phyloP scores from a whole-genome alignment of 2,113 vertebrate genomes.

The Gila orcuttii region DNA sequence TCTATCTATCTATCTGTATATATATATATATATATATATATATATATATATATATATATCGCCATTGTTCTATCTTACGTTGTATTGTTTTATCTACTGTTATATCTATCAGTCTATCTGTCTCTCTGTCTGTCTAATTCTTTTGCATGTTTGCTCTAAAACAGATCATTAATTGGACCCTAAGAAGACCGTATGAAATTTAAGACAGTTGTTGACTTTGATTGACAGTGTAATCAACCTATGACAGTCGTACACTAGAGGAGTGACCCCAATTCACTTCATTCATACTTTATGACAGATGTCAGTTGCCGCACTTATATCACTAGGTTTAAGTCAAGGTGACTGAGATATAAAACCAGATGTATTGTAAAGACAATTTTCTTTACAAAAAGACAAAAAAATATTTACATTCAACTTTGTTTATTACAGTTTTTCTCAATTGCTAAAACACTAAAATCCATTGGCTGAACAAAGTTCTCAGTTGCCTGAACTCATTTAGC shows the following conservation, averaged over 20 bases:
- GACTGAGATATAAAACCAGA: background rate
- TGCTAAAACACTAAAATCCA: too few relatives aligned
- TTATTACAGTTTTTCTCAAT: too few relatives aligned
- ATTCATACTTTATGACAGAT: slow-evolving; percentile 11
- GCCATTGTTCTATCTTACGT: too few relatives aligned
- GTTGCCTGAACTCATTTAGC: too few relatives aligned
- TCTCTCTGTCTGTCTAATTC: background rate
- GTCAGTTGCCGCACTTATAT: background rate
- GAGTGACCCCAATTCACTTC: background rate
- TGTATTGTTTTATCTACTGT: too few relatives aligned
- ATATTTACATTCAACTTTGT: slow-evolving; percentile 51
- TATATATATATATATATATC: too few relatives aligned
- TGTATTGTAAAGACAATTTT: background rate
- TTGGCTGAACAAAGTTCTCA: too few relatives aligned
- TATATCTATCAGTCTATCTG: background rate
- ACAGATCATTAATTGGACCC: background rate
- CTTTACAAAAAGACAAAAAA: slow-evolving; percentile 30
- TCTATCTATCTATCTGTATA: background rate
- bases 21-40: background rate
- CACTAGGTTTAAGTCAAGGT: background rate
- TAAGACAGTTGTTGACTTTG: background rate
- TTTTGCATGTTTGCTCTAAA: background rate
- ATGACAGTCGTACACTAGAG: background rate
- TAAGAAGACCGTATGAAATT: background rate
- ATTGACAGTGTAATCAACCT: slow-evolving; percentile 31